Evolutionary conservation across 2,113 vertebrate species (phyloP), one percentile per base, ranked within the genome.

Genomic region (Ammodytes dubius): DNA sequence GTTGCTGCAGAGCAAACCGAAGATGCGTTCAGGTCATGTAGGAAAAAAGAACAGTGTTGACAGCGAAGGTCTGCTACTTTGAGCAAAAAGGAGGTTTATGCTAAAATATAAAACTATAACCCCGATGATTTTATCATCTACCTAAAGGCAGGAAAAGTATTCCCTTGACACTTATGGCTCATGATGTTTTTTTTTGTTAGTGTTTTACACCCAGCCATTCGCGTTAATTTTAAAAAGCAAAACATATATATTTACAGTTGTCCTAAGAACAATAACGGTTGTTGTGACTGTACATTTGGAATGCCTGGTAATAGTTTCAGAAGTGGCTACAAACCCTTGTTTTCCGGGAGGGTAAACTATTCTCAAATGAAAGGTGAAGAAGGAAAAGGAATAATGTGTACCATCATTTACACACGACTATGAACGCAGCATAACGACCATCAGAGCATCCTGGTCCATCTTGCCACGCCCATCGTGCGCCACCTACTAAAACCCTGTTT

Each of bases 1-100:
- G 76, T 88, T 91, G 80, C 83, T 60, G 63, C 73, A 63, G 77
- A 46, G 71, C 27, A 9, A 61, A n/a, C 10, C 1, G 1, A 11
- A 5, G 87, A 1, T 86, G 74, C 87, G 0, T 89, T 90, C 82
- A 84, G 0, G 68, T 2, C 2, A 4, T 12, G 70, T 83, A 6
- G 78, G 74, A 69, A 81, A 76, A 52, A 46, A 27, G 27, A 27
- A 1, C 0, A 1, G 7, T 4, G 0, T 0, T 0, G 11, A 49
- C 9, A 7, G 2, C 19, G 4, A 15, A 39, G 7, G 3, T 66
- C 11, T 7, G 6, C 11, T 10, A 3, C 17, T 60, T 6, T 5
- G 42, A 70, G 8, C 6, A 7, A 13, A 7, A 3, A 2, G 13
- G 19, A 45, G 2, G 4, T 5, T 5, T 7, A 0, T 15, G 12